Percentiles rank a stretch among this genome's conserved stretches.
Conservation (phyloP, 30 jellyfish, hydroid and myxozoan species). For the Cassiopea xamachana region DNA sequence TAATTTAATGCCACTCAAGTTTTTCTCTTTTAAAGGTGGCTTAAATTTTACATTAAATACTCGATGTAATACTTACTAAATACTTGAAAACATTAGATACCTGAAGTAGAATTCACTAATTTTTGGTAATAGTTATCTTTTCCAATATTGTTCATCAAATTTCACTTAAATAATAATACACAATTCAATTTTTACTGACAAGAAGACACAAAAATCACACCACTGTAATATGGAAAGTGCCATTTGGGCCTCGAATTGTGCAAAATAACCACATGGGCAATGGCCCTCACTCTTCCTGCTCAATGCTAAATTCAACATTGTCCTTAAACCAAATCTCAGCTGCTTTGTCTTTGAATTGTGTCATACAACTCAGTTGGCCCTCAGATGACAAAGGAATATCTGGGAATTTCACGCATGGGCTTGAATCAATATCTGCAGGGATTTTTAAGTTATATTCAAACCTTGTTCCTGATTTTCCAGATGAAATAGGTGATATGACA, state of each 20-base stretch:
- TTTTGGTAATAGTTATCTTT: not conserved
- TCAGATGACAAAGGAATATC: not conserved
- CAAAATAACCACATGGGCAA: constrained; percentile 3
- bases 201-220: not conserved
- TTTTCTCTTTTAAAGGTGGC: too few species aligned
- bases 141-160: constrained; percentile 6
- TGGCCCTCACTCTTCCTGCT: too few species aligned
- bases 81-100: too few species aligned
- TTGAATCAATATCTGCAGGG: not conserved
- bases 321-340: too few species aligned
- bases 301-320: too few species aligned
- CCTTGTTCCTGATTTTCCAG: not conserved
- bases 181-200: not conserved
- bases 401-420: not conserved
- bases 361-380: not conserved
- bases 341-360: not conserved
- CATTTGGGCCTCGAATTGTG: not conserved
- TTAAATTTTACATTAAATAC: too few species aligned
- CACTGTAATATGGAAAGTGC: not conserved
- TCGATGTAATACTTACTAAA: not conserved
- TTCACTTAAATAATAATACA: not conserved
- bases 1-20: too few species aligned
- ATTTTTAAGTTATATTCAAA: not conserved
- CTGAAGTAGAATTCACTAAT: not conserved
- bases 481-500: not conserved